A percentile compares a stretch with the other conserved stretches of the same genome.
phyloP scores from a whole-genome alignment of 2,113 vertebrate species.

The Vireo altiloquus region DNA sequence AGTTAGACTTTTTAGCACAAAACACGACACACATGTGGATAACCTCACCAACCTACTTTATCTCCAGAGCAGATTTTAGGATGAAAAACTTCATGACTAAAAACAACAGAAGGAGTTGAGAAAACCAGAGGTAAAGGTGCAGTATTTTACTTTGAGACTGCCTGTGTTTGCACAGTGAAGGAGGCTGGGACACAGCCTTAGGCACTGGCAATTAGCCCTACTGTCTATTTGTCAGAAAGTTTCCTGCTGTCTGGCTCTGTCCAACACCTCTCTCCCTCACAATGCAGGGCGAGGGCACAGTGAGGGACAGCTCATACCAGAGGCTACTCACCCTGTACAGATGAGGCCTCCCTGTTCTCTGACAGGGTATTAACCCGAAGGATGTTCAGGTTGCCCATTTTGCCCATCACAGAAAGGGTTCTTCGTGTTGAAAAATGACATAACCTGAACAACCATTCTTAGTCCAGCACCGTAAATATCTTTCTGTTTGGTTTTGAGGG shows the following conservation, averaged over 20 bases:
- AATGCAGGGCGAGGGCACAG: background rate
- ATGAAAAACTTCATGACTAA: background rate
- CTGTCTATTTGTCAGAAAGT: background rate
- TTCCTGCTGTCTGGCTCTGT: background rate
- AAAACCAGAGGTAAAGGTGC: background rate
- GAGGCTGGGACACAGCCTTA: background rate
- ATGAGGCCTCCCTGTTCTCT: background rate
- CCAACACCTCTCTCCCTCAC: background rate
- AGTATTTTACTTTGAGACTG: background rate
- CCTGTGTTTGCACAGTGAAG: background rate
- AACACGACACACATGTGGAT: rapidly evolving
- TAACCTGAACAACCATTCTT: background rate
- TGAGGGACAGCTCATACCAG: background rate
- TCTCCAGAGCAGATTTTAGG: background rate
- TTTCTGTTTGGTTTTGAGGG: background rate
- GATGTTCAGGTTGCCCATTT: background rate
- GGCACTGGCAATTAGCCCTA: background rate
- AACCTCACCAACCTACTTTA: background rate
- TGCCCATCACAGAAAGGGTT: background rate
- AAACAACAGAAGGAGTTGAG: background rate
- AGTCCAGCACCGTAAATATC: background rate
- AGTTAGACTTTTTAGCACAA: background rate
- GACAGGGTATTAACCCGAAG: background rate
- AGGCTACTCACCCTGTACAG: background rate
- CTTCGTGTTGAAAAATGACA: background rate